Evolutionary conservation across 2,888 invertebrate species (phyloP).

Genomic region (Athrips mouffetella): DNA sequence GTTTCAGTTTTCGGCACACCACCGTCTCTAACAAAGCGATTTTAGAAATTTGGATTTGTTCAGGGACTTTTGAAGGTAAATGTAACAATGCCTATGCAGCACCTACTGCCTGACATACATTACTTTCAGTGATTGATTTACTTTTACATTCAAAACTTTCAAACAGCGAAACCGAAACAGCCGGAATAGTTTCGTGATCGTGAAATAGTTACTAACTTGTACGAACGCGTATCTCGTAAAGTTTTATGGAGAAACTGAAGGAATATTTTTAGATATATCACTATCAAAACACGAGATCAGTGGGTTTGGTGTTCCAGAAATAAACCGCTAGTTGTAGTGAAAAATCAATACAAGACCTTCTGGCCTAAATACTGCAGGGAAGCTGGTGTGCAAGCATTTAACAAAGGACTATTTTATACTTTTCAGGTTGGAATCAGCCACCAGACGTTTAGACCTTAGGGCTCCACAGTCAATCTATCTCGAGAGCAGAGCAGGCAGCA

Average conservation of each 20-base stretch:
- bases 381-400: background rate
- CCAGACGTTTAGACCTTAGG: conserved; percentile 84
- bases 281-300: conserved; percentile 11
- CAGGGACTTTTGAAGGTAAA: too few species aligned
- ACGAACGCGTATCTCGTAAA: conserved; percentile 10
- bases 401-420: background rate
- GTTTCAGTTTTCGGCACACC: too few species aligned
- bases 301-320: conserved; percentile 9
- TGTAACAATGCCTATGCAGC: too few species aligned
- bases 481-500: conserved; percentile 88
- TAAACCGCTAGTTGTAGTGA: conserved; percentile 7
- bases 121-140: background rate
- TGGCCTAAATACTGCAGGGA: background rate
- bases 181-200: background rate
- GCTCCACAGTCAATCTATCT: conserved; percentile 86
- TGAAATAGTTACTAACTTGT: conserved; percentile 15
- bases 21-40: too few species aligned
- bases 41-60: too few species aligned
- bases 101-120: too few species aligned
- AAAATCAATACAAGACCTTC: conserved; percentile 11
- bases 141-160: background rate
- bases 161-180: background rate
- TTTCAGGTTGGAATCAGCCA: conserved; percentile 87
- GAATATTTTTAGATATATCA: conserved; percentile 6
- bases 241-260: conserved; percentile 12